Conservation (phyloP, 2,797 vertebrate genomes). For the Acropternis orthonyx region DNA sequence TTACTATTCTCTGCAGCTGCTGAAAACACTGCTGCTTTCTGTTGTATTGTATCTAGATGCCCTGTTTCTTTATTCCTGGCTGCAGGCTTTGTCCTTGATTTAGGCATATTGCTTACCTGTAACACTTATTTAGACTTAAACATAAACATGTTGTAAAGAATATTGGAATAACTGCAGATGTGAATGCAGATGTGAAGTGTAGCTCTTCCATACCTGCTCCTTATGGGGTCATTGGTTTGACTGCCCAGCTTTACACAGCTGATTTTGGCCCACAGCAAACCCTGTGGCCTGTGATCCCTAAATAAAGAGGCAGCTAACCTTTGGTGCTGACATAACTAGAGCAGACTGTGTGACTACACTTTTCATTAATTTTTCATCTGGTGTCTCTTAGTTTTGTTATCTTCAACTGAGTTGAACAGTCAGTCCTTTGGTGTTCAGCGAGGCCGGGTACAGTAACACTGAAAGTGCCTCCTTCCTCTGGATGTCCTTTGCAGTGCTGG, state of each 20-base stretch:
- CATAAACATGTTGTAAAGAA: background rate
- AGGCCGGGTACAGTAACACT: background rate
- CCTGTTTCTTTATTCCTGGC: background rate
- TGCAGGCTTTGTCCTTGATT: background rate
- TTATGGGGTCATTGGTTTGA: background rate
- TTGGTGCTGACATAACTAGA: background rate
- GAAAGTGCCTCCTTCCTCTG: background rate
- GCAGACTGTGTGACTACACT: background rate
- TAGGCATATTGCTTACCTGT: background rate
- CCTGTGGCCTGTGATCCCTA: background rate
- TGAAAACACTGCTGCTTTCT: background rate
- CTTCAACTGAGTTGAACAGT: background rate
- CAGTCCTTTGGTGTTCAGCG: background rate
- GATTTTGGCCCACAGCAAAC: background rate
- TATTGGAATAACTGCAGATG: background rate
- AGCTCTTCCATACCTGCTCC: background rate
- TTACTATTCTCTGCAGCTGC: background rate
- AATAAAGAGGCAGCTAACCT: background rate
- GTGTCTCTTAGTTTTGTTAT: background rate
- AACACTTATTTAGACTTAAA: background rate
- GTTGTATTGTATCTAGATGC: background rate
- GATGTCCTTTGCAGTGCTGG: background rate
- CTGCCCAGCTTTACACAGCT: background rate
- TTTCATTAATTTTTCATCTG: background rate
- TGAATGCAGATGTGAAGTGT: background rate